Base-by-base conservation (phyloP, 2,797 vertebrate genomes). In the Limnodromus scolopaceus region DNA sequence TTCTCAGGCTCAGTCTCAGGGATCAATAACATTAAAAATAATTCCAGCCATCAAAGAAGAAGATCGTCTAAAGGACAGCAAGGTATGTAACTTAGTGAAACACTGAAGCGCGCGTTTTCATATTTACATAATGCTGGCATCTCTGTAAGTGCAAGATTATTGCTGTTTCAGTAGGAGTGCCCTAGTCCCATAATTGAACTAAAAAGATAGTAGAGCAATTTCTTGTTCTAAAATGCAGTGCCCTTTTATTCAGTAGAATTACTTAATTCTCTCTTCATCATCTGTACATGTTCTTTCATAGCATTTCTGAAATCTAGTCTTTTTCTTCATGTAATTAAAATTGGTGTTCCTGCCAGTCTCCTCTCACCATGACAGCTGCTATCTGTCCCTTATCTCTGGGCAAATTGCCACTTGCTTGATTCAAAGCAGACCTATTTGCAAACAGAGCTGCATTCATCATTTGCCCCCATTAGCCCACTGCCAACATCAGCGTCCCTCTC, bases 21-120 rank as follows among this genome's bases (percentile, higher is more conserved):
- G 99, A 64, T 99, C 99, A 43, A 99, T 99, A 97, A 99, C 99
- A 3, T 95, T 99, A 93, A 99, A 99, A 98, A 99, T 99, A 83
- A 99, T 99, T 92, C 99, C 99, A 61, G 99, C 99, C 57, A 96
- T 99, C 84, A 98, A 98, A 86, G 99, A 99, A 66, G 99, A 99
- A 45, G 99, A 99, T 97, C 98, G 92, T 30, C 96, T 99, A 24
- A 99, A 98, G 93, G 99, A 99, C 91, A 99, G 99, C 98, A 99
- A 99, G 99, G 99, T 99, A 96, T 48, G 96, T 30, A 53, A 17
- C 63, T 30, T 25, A 5, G 8, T 38, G 57, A 8, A 32, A 4
- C 11, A 0, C 30, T 7, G 13, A 15, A n/a, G 70, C 34, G 4
- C 4, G 0, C 1, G 0, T 55, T 51, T 53, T 22, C 27, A 2